Percentiles rank a stretch among this genome's conserved stretches.
Conservation (phyloP, 1,140 invertebrate genomes). For the Drosophila virilis region DNA sequence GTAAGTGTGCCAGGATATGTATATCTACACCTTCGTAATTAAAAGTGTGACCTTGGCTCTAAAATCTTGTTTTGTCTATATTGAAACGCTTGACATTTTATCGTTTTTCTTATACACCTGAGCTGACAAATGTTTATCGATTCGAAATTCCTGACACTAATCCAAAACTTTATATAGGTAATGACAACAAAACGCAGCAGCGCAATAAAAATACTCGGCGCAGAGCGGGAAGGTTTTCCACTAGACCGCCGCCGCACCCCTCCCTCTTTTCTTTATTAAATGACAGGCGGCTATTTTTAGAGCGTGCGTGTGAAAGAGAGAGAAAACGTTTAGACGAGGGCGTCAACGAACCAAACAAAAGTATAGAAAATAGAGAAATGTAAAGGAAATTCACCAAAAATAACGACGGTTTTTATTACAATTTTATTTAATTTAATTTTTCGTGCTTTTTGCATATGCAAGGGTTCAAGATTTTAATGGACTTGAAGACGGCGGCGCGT, state of each 20-base stretch:
- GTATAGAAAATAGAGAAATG: constrained; percentile 1
- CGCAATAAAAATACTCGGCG: constrained; percentile 29
- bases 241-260: background rate
- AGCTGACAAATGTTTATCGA: constrained; percentile 14
- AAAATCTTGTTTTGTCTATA: background rate
- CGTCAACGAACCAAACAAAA: constrained; percentile 14
- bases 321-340: constrained; percentile 4
- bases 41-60: background rate
- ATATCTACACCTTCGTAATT: no score
- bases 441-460: constrained; percentile 70
- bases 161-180: constrained; percentile 36
- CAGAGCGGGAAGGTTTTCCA: constrained; percentile 17
- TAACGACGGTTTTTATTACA: constrained; percentile 55
- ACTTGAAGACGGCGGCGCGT: constrained; percentile 55
- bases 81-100: background rate
- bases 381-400: constrained; percentile 51
- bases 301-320: background rate
- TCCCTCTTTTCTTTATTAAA: background rate
- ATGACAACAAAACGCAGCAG: constrained; percentile 4
- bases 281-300: constrained; percentile 42
- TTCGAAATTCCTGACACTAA: constrained; percentile 31
- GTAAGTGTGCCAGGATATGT: no score
- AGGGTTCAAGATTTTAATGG: constrained; percentile 54
- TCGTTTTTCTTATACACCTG: background rate
- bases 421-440: constrained; percentile 46